Conservation (phyloP, 2,797 vertebrate species). For the Synaphobranchus kaupii region DNA sequence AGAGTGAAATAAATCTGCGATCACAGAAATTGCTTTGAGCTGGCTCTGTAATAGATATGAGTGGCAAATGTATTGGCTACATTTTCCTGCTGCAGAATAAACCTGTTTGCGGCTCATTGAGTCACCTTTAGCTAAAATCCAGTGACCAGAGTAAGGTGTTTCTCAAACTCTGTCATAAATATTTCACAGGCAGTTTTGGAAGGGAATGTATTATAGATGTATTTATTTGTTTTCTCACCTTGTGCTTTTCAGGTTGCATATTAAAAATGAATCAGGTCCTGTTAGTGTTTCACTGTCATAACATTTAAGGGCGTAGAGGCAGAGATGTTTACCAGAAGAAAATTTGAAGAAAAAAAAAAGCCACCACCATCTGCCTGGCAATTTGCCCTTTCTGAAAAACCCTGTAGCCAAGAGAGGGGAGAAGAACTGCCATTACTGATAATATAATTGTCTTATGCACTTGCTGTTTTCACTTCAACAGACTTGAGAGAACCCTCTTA, state of each 20-base stretch:
- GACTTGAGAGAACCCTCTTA: not conserved
- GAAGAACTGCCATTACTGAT: conserved; percentile 4
- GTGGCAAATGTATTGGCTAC: not conserved
- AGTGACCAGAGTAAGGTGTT: conserved; percentile 10
- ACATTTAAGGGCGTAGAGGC: not conserved
- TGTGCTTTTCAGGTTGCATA: not conserved
- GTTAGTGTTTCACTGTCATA: not conserved
- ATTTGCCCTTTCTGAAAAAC: conserved; percentile 11
- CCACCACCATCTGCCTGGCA: not conserved
- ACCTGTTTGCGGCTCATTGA: conserved; percentile 3
- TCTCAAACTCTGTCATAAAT: conserved; percentile 29
- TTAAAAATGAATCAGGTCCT: conserved; percentile 30
- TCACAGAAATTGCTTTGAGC: not conserved
- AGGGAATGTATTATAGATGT: conserved; percentile 19
- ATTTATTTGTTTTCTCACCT: conserved; percentile 31
- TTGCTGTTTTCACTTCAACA: not conserved
- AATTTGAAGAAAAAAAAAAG: conserved; percentile 8
- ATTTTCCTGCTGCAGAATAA: not conserved
- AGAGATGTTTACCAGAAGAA: conserved; percentile 18
- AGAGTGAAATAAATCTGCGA: not conserved
- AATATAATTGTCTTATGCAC: not conserved
- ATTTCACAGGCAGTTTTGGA: conserved; percentile 28
- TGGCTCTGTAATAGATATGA: not conserved
- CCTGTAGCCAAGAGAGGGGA: not conserved
- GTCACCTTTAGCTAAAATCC: conserved; percentile 13